Evolutionary conservation across 2,113 vertebrate species (phyloP), one percentile per base, ranked within the genome.

Genomic region (Odontesthes bonariensis): DNA sequence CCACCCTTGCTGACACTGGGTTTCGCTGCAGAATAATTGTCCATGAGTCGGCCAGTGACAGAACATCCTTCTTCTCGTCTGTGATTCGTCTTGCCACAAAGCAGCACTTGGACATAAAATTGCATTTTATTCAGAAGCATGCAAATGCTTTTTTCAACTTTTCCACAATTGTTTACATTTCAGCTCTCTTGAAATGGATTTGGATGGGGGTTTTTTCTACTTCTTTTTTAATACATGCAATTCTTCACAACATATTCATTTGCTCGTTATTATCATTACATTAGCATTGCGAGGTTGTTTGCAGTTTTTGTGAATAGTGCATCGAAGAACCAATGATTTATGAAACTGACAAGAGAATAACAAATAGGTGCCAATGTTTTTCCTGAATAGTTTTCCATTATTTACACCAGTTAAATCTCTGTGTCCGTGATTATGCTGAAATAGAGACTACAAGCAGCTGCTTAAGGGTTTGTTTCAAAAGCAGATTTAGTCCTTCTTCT

Each of bases 401-500:
- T 44, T 14, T 44, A 44, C 16, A 16, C 42, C 14, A 14, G 3
- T 44, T 14, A 14, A 3, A 14, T 44, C 3, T 44, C 1, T 10
- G 8, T 42, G 12, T 44, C 42, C 42, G 1, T n/a, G n/a, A n/a
- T n/a, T n/a, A n/a, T n/a, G 3, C 27, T 27, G 27, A 27, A 27
- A 27, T 27, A 27, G 27, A 27, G 27, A 27, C 27, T 99, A 99
- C 73, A 1, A 68, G 0, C 88, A 95, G 65, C 86, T 99, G 2
- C 74, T 99, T 14, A 81, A 92, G 17, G 98, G 97, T 98, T 61
- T 77, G 93, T 93, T 6, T 4, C 1, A 47, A 51, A 23, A 58
- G 10, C 19, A 40, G 19, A 40, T 59, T 49, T 49, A 49, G 3
- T 6, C 13, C 13, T 27, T 27, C 27, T 27, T 27, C 27, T 27